Percentiles rank a stretch among this genome's conserved stretches.
Evolutionary conservation across 2,113 vertebrate genomes (phyloP).

Genomic region (Pelobates fuscus): DNA sequence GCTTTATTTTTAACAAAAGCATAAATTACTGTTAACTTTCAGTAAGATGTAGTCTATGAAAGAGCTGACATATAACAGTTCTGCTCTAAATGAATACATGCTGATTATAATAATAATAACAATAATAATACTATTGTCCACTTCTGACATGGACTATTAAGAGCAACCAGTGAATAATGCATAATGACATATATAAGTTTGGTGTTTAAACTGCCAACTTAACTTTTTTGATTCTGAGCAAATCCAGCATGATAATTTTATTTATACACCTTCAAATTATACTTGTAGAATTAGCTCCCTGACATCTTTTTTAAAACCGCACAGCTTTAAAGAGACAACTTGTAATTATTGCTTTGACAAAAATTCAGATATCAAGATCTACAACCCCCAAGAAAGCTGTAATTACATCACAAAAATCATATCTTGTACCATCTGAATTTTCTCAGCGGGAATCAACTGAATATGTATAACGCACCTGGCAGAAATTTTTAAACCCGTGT

Average conservation of each 20-base stretch:
- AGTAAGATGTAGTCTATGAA: too few species aligned
- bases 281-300: conserved; percentile 27
- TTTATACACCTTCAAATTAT: conserved; percentile 39
- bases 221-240: not conserved
- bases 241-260: conserved; percentile 26
- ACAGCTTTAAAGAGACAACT: conserved; percentile 23
- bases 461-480: conserved; percentile 46
- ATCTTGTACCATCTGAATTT: conserved; percentile 28
- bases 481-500: conserved; percentile 20
- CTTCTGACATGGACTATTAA: too few species aligned
- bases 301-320: conserved; percentile 37
- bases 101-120: too few species aligned
- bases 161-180: too few species aligned
- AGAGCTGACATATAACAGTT: too few species aligned
- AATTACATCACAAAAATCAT: conserved; percentile 44
- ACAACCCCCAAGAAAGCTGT: conserved; percentile 11
- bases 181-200: too few species aligned
- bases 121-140: too few species aligned
- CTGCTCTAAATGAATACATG: too few species aligned
- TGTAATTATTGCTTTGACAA: conserved; percentile 46
- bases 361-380: conserved; percentile 34
- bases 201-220: too few species aligned
- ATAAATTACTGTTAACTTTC: too few species aligned
- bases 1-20: too few species aligned
- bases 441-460: conserved; percentile 40